phyloP scores from a whole-genome alignment of 2,113 vertebrate species.

The Riparia riparia region DNA sequence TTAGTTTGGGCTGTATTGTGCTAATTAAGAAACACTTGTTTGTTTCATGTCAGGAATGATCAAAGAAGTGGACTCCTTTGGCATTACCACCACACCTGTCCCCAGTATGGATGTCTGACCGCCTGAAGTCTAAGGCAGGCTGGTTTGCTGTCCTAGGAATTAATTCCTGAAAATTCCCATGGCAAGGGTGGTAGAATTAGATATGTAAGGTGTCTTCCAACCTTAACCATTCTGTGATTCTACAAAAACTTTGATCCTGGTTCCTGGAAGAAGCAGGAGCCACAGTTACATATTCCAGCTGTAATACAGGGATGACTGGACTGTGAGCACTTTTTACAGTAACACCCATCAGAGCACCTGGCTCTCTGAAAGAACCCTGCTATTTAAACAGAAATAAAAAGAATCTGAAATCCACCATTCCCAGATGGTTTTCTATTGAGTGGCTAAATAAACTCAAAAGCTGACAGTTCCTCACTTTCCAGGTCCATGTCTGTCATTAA shows the following conservation, averaged over 20 bases:
- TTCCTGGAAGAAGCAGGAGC: neutral
- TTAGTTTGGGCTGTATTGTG: neutral
- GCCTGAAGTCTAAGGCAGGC: neutral
- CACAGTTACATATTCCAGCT: neutral
- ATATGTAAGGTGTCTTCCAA: neutral
- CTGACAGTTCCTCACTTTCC: neutral
- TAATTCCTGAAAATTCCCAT: neutral
- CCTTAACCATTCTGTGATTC: neutral
- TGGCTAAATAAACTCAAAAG: slow-evolving; percentile 32
- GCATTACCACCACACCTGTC: neutral
- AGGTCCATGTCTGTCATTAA: neutral
- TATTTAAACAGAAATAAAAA: neutral
- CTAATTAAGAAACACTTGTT: neutral
- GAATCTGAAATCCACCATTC: neutral
- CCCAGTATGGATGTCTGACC: neutral
- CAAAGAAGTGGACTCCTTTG: neutral
- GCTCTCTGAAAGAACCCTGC: neutral
- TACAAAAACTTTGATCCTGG: neutral
- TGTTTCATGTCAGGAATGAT: neutral
- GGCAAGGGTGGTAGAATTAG: neutral
- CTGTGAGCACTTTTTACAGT: neutral
- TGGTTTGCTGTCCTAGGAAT: neutral
- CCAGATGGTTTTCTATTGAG: neutral
- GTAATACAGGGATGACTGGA: neutral
- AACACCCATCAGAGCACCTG: neutral